Percentiles rank a stretch among this genome's conserved stretches.
Conservation (phyloP, 2,888 invertebrate genomes). For the Ischnus inquisitorius region DNA sequence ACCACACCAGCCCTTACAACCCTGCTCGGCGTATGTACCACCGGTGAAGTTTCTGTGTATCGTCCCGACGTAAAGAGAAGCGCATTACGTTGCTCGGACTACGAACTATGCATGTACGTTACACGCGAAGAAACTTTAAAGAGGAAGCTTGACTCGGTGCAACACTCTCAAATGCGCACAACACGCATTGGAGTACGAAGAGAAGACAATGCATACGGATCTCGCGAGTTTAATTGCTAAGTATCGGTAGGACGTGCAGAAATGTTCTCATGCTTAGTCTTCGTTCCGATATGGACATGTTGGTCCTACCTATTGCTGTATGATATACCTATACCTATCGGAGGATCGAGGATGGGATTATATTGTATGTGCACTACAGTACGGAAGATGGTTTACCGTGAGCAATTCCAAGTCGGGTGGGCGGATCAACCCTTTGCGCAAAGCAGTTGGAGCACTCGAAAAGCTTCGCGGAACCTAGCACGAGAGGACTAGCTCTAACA, state of each 20-base stretch:
- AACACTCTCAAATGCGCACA: conserved; percentile 24
- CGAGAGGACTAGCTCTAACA: conserved; percentile 35
- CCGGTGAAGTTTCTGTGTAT: conserved; percentile 36
- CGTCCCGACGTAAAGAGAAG: background rate
- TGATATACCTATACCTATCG: background rate
- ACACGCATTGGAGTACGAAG: conserved; percentile 17
- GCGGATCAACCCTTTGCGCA: conserved; percentile 50
- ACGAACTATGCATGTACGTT: background rate
- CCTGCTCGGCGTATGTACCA: conserved; percentile 7
- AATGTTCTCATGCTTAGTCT: background rate
- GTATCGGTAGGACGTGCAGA: background rate
- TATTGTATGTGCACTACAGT: conserved; percentile 18
- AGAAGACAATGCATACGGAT: conserved; percentile 43
- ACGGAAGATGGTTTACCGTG: conserved; percentile 44
- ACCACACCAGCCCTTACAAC: conserved; percentile 14
- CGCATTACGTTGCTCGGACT: conserved; percentile 8
- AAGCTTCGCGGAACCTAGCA: conserved; percentile 46
- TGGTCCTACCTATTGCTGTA: background rate
- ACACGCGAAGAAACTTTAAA: background rate
- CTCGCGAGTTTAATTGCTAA: background rate
- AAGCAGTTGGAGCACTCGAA: conserved; percentile 52
- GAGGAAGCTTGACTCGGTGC: background rate
- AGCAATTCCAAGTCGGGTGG: conserved; percentile 45
- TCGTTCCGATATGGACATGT: background rate
- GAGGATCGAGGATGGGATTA: background rate